Evolutionary conservation across 2,888 invertebrate species (phyloP), one percentile per base, ranked within the genome.

Genomic region (Tetanocera ferruginea): DNA sequence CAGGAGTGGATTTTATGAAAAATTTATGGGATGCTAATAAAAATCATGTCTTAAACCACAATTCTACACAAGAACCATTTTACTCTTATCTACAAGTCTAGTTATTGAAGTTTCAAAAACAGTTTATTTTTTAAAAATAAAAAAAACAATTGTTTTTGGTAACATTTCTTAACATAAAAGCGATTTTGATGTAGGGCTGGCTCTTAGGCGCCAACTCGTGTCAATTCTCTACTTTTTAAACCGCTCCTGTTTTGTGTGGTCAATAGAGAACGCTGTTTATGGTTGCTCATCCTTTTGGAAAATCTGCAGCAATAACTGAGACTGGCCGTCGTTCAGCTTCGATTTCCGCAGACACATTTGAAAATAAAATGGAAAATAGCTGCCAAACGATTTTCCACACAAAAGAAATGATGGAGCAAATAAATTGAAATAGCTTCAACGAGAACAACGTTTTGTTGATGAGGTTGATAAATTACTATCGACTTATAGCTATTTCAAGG

Each of bases 361-460:
- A 72, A 57, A 17, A 31, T 14, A 52, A 70, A 28, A 72, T 28
- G n/a, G 31, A 23, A 57, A 64, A 72, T 57, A 14, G 43, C 25
- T 57, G 72, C 60, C 72, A 60, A 72, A 43, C 72, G 72, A 57
- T 60, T 72, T 72, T 72, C 72, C 57, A 23, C 71, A 57, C 23
- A 31, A 23, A 25, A 8, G 43, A 64, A n/a, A 31, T 31, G 17
- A 64, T 31, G 31, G 55, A 64, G 31, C 64, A 71, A 71, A 71
- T 55, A 19, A 8, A 25, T 17, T 31, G 55, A 17, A 8, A 1
- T 2, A 52, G 70, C 17, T 31, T 14, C n/a, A 31, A 31, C 51
- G 14, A 31, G 25, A 28, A 28, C 17, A n/a, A 64, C 34, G 28
- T 2, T n/a, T 19, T 17, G 31, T n/a, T 23, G 60, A 19, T 19